These are phyloP conservation scores for Loriculus beryllinus DNA, from an alignment of 2,797 vertebrate genomes.

Conservation along the genomic window DNA sequence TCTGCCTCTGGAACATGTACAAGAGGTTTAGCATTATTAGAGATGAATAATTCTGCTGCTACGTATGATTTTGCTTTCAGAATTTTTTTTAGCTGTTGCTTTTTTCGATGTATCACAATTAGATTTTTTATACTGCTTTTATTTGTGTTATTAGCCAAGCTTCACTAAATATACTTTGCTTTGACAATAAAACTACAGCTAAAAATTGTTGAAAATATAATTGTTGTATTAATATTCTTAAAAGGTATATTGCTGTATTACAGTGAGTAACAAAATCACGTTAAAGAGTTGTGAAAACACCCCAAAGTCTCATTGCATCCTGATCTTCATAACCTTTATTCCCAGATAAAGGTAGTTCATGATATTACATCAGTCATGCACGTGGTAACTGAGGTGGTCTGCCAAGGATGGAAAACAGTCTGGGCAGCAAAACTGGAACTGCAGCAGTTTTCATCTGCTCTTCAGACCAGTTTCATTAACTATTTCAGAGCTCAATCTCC, in stretches of 20 bases:
- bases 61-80: neutral
- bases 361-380: slow-evolving; percentile 10
- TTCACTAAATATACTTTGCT: slow-evolving; percentile 46
- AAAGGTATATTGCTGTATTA: slow-evolving; percentile 23
- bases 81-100: neutral
- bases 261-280: slow-evolving; percentile 36
- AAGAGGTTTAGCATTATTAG: neutral
- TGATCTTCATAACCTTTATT: slow-evolving; percentile 63
- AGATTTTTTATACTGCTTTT: slow-evolving; percentile 53
- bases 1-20: neutral
- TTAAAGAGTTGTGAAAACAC: slow-evolving; percentile 46
- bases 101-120: neutral
- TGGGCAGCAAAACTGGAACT: slow-evolving; percentile 29
- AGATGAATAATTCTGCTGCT: slow-evolving; percentile 4
- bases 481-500: slow-evolving; percentile 61
- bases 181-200: slow-evolving; percentile 52
- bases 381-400: slow-evolving; percentile 31
- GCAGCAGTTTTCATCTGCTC: neutral
- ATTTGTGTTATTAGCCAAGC: neutral
- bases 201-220: slow-evolving; percentile 40
- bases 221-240: slow-evolving; percentile 38
- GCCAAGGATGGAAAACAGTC: slow-evolving; percentile 43
- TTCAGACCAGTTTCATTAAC: slow-evolving; percentile 67
- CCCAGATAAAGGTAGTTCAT: slow-evolving; percentile 29
- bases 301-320: slow-evolving; percentile 9